Conservation (phyloP, 92 coral and sea anemone genomes). For the Porites lobata region DNA sequence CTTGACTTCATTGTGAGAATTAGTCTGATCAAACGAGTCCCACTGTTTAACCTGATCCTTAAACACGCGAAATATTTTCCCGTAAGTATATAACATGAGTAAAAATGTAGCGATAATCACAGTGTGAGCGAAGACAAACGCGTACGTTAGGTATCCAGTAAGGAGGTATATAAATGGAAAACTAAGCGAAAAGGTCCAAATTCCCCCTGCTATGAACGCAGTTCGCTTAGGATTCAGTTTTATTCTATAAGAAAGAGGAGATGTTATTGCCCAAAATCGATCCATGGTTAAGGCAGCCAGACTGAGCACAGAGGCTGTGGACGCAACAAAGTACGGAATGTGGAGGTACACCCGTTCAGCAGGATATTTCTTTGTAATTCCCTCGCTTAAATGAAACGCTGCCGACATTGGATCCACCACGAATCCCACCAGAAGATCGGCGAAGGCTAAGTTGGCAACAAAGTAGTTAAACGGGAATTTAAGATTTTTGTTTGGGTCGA, state of each 20-base stretch:
- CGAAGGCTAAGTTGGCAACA: slow-evolving; percentile 84
- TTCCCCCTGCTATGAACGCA: slow-evolving; percentile 71
- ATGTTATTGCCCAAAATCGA: slow-evolving; percentile 85
- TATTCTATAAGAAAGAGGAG: slow-evolving; percentile 82
- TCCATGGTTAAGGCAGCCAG: slow-evolving; percentile 91
- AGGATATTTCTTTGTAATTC: slow-evolving; percentile 47
- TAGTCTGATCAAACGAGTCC: slow-evolving; percentile 55
- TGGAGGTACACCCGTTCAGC: slow-evolving; percentile 55
- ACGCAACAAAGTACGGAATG: slow-evolving; percentile 77
- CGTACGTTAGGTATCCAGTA: slow-evolving; percentile 82
- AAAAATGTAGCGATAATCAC: slow-evolving; percentile 69
- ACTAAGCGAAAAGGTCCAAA: slow-evolving; percentile 83
- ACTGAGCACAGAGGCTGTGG: slow-evolving; percentile 91
- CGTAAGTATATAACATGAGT: slow-evolving; percentile 71
- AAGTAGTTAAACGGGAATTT: slow-evolving; percentile 80
- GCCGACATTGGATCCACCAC: slow-evolving; percentile 73
- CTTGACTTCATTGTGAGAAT: slow-evolving; percentile 66
- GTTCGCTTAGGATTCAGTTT: slow-evolving; percentile 83
- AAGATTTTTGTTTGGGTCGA: slow-evolving; percentile 86
- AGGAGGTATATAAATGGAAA: slow-evolving; percentile 79
- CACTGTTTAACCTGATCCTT: slow-evolving; percentile 69
- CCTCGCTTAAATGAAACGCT: slow-evolving; percentile 75
- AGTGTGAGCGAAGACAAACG: slow-evolving; percentile 83
- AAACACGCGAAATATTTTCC: slow-evolving; percentile 77
- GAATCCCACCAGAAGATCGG: slow-evolving; percentile 79